These are phyloP conservation scores for Drosophila putrida DNA, from an alignment of 2,888 invertebrate genomes.

Conservation along the genomic window DNA sequence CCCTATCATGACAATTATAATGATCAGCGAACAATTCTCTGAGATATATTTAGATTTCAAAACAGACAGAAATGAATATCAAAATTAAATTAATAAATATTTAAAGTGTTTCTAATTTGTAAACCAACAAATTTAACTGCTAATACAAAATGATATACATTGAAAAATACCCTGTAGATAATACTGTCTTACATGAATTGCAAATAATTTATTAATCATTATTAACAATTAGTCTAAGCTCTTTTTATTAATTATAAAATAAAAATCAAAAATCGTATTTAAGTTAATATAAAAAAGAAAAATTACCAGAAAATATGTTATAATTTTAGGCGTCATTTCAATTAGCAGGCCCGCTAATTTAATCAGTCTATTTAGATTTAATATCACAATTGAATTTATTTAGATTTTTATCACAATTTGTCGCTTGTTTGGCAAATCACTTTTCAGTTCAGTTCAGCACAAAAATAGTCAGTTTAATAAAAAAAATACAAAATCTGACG, in stretches of 20 bases:
- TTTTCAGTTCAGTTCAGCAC: constrained; percentile 20
- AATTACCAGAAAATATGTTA: constrained; percentile 83
- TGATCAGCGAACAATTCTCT: not conserved
- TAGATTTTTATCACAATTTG: constrained; percentile 55
- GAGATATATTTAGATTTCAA: no score
- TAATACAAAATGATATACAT: no score
- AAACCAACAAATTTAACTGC: not conserved
- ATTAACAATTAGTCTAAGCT: no score
- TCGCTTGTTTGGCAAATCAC: constrained; percentile 30
- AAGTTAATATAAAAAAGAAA: not conserved
- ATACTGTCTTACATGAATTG: not conserved
- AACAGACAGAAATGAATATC: no score
- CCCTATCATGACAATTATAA: no score
- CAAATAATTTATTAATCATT: not conserved
- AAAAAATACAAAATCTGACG: constrained; percentile 38
- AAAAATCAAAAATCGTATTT: not conserved
- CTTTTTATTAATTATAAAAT: not conserved
- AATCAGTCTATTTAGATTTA: constrained; percentile 62
- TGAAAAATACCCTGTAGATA: not conserved
- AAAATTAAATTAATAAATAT: no score
- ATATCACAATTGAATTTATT: constrained; percentile 61
- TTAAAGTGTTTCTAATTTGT: not conserved
- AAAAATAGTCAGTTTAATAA: constrained; percentile 14
- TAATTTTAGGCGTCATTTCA: constrained; percentile 82
- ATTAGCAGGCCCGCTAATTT: constrained; percentile 15